Conservation (phyloP, 2,113 vertebrate genomes). For the Xyliphius kryptos region DNA sequence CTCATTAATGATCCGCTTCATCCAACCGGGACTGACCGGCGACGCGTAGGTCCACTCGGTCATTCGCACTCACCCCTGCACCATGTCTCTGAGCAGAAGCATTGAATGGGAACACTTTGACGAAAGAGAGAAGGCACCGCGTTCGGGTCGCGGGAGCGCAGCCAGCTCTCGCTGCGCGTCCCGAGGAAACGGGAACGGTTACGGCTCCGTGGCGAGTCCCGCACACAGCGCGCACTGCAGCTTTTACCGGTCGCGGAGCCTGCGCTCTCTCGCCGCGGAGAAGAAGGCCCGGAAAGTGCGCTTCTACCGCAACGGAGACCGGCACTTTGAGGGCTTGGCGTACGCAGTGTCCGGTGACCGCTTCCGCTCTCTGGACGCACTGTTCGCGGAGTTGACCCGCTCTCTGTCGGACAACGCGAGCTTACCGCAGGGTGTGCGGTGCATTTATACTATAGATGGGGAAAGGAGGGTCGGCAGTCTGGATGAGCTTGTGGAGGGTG, state of each 20-base stretch:
- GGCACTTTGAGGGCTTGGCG: conserved; percentile 91
- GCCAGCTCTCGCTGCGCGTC: conserved; percentile 27
- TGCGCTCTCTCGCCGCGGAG: conserved; percentile 93
- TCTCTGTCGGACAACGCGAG: conserved; percentile 92
- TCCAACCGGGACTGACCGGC: too few species aligned
- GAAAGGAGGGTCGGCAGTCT: conserved; percentile 78
- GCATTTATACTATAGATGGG: conserved; percentile 83
- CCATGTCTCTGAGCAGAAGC: conserved; percentile 76
- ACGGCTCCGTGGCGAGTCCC: conserved; percentile 85
- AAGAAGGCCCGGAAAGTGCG: conserved; percentile 89
- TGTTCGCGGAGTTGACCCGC: conserved; percentile 89
- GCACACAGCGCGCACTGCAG: conserved; percentile 97
- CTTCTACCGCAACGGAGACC: conserved; percentile 95
- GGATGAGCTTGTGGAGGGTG: conserved; percentile 90
- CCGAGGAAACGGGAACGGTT: conserved; percentile 67
- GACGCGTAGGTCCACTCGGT: too few species aligned
- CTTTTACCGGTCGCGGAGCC: conserved; percentile 90
- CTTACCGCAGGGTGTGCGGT: conserved; percentile 89
- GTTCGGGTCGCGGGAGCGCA: too few species aligned
- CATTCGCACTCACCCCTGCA: too few species aligned
- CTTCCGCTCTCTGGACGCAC: conserved; percentile 87
- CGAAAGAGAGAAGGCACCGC: conserved; percentile 80
- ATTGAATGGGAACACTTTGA: conserved; percentile 95
- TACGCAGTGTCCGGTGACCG: conserved; percentile 90
- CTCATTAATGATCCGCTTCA: too few species aligned